phyloP scores from a whole-genome alignment of 2,797 vertebrate species.

The Spea hammondii region DNA sequence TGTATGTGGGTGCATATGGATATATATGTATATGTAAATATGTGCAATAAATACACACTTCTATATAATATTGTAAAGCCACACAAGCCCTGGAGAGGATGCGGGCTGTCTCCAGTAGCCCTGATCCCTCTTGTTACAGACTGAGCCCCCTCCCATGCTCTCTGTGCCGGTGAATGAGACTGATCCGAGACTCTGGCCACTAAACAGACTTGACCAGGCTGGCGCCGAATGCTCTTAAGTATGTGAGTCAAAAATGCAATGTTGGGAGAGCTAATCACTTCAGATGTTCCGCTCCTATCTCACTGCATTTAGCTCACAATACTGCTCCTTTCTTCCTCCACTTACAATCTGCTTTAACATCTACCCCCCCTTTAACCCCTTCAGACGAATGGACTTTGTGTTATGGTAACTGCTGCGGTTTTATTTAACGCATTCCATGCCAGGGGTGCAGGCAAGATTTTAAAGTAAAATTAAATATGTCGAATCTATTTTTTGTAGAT shows the following conservation, averaged over 20 bases:
- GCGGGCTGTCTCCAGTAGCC: conserved; percentile 22
- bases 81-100: conserved; percentile 15
- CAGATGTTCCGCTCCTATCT: conserved; percentile 69
- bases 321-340: conserved; percentile 39
- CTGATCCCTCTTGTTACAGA: conserved; percentile 37
- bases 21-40: not conserved
- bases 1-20: not conserved
- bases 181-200: conserved; percentile 63
- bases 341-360: conserved; percentile 39
- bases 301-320: conserved; percentile 55
- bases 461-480: too few species aligned
- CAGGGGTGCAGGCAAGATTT: too few species aligned
- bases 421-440: not conserved
- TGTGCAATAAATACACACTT: not conserved
- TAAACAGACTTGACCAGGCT: conserved; percentile 63
- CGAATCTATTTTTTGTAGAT: too few species aligned
- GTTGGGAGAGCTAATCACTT: conserved; percentile 68
- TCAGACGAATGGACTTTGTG: not conserved
- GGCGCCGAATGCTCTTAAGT: conserved; percentile 73
- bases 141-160: conserved; percentile 38
- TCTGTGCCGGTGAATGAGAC: conserved; percentile 60
- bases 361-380: conserved; percentile 44
- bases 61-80: not conserved
- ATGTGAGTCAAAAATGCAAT: conserved; percentile 70
- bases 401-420: not conserved